phyloP scores from a whole-genome alignment of 2,113 vertebrate genomes.

The Polypterus senegalus region DNA sequence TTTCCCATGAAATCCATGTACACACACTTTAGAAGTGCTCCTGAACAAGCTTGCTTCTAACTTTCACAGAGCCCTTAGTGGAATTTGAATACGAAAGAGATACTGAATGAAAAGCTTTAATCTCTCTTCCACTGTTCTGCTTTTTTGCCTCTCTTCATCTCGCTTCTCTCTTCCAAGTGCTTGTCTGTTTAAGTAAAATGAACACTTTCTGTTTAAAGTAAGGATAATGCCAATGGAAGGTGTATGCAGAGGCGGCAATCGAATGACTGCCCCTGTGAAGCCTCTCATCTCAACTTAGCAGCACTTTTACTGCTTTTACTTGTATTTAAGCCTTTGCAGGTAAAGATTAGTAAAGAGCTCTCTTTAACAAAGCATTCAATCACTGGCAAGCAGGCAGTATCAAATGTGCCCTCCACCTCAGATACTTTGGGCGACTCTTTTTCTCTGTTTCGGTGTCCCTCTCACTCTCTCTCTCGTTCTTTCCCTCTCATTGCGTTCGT shows the following conservation, averaged over 20 bases:
- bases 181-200: constrained; percentile 57
- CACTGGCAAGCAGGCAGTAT: constrained; percentile 75
- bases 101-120: constrained; percentile 78
- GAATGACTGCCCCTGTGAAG: constrained; percentile 33
- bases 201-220: constrained; percentile 37
- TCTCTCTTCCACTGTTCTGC: constrained; percentile 59
- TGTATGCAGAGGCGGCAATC: constrained; percentile 34
- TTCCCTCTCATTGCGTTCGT: constrained; percentile 63
- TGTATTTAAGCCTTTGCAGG: constrained; percentile 63
- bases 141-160: constrained; percentile 58
- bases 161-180: constrained; percentile 48
- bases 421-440: constrained; percentile 64
- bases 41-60: constrained; percentile 69
- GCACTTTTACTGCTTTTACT: constrained; percentile 42
- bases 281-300: constrained; percentile 45
- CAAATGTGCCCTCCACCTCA: constrained; percentile 76
- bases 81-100: constrained; percentile 78
- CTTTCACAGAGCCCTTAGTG: constrained; percentile 66
- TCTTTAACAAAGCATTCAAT: constrained; percentile 79
- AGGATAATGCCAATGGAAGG: constrained; percentile 45
- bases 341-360: constrained; percentile 75
- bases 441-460: constrained; percentile 22
- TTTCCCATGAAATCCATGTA: constrained; percentile 73
- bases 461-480: constrained; percentile 50
- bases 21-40: constrained; percentile 66